Evolutionary conservation across 1,140 invertebrate genomes (phyloP).

Genomic region (Popillia japonica): DNA sequence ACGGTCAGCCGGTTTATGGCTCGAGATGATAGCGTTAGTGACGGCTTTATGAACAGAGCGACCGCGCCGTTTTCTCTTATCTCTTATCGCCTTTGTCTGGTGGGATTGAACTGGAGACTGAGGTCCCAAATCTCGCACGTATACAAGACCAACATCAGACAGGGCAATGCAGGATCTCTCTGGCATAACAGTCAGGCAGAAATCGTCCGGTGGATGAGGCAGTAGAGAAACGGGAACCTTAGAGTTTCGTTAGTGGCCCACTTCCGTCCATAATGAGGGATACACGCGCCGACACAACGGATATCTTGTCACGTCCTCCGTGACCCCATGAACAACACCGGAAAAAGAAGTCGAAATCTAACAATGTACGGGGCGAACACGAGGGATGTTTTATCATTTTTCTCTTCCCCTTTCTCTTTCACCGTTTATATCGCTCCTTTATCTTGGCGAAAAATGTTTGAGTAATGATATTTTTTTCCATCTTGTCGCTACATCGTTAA

Average conservation of each 20-base stretch:
- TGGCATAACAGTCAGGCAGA: neutral
- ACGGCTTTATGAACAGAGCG: conserved; percentile 53
- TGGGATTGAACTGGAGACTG: conserved; percentile 43
- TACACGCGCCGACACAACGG: conserved; percentile 29
- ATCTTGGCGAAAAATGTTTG: conserved; percentile 8
- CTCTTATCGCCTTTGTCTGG: conserved; percentile 48
- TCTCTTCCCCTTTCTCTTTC: conserved; percentile 2
- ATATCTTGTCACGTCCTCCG: conserved; percentile 28
- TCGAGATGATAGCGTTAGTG: conserved; percentile 55
- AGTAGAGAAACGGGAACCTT: neutral
- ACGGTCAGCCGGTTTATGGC: conserved; percentile 54
- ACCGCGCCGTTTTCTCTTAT: conserved; percentile 46
- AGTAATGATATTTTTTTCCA: conserved; percentile 18
- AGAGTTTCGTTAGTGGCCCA: conserved; percentile 32
- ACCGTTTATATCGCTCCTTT: conserved; percentile 6
- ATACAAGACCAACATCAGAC: conserved; percentile 17
- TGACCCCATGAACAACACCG: conserved; percentile 28
- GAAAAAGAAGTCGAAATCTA: conserved; percentile 22
- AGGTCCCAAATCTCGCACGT: conserved; percentile 29
- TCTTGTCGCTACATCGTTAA: neutral
- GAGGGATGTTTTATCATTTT: conserved; percentile 23
- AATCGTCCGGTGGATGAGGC: neutral
- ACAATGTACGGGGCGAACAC: conserved; percentile 1
- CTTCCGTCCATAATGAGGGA: conserved; percentile 32
- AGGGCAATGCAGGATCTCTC: neutral